Evolutionary conservation across 2,888 invertebrate species (phyloP), one percentile per base, ranked within the genome.

Genomic region (Drosophila incognita): DNA sequence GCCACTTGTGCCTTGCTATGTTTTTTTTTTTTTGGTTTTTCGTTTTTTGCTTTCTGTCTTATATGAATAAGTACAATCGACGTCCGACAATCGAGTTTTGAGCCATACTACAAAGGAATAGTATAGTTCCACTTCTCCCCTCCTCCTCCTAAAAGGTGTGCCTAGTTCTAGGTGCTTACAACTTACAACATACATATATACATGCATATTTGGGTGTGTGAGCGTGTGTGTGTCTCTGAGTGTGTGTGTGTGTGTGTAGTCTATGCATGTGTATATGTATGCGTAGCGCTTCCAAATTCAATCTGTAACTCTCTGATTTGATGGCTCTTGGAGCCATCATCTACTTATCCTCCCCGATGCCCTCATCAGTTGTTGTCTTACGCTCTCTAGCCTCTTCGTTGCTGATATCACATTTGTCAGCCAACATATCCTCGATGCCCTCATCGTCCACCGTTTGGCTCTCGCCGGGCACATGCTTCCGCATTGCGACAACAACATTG

Each of bases 321-420:
- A 48, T 40, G 65, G 72, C 82, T 83, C 76, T 75, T 77, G 65
- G 69, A 81, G 81, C 67, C 68, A 51, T 54, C 35, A 56, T 78
- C 81, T 92, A 92, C 83, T 92, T 92, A 86, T 92, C 92, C 81
- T 93, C 93, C 58, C 91, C 92, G 81, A 93, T 92, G 71, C 92
- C 93, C 72, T 93, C 93, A 79, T 93, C 93, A 76, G 91, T 91
- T 76, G 90, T 90, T 63, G 90, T 89, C 79, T 89, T 86, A 69
- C 87, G 90, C 80, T 91, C 91, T 85, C 91, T 90, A 83, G 87
- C 90, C 86, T 90, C 90, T 69, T 91, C 92, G 81, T 91, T 91
- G 90, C 92, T 91, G 90, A 93, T 93, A 93, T 92, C 92, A 92
- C 93, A 93, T 91, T 93, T 93, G 87, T 93, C 93, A 82, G 92